Evolutionary conservation across 2,797 vertebrate genomes (phyloP), one percentile per base, ranked within the genome.

Genomic region (Triplophysa yarkandensis): DNA sequence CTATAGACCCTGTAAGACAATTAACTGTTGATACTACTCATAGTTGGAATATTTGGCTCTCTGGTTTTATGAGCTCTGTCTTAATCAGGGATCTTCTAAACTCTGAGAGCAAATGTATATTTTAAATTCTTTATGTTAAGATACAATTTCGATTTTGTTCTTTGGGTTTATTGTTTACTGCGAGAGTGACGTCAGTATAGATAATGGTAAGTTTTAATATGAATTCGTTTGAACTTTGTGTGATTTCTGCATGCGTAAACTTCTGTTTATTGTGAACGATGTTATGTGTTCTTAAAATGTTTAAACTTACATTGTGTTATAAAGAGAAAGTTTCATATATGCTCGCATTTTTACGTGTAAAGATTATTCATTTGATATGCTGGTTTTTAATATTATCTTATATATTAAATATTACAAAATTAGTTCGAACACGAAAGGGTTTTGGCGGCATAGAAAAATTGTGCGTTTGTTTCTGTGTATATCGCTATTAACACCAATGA

Each of bases 131-230:
- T n/a, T n/a, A n/a, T n/a, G n/a, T n/a, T n/a, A n/a, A n/a, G n/a
- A n/a, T n/a, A n/a, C n/a, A n/a, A n/a, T n/a, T n/a, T n/a, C n/a
- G n/a, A n/a, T n/a, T n/a, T n/a, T n/a, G n/a, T 55, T 58, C 58
- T 39, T 9, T 46, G 27, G 17, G 4, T 55, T 64, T 64, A 5
- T 9, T 28, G 27, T 43, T n/a, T n/a, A n/a, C n/a, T n/a, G n/a
- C n/a, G 27, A 30, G 61, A 73, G 55, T 67, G 72, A 48, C 72
- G 54, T 74, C 72, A 74, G 39, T 58, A 16, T 74, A 28, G 54
- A 60, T 39, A 67, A 67, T 63, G 72, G 63, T 67, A 74, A 74
- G 64, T 67, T 74, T 74, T 48, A 55, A 64, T 32, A 41, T 8
- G 4, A 57, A 23, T 36, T 65, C 50, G n/a, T 46, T 74, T 57